Conservation (phyloP, 2,888 invertebrate species). For the Glyphotaelius pellucidus region DNA sequence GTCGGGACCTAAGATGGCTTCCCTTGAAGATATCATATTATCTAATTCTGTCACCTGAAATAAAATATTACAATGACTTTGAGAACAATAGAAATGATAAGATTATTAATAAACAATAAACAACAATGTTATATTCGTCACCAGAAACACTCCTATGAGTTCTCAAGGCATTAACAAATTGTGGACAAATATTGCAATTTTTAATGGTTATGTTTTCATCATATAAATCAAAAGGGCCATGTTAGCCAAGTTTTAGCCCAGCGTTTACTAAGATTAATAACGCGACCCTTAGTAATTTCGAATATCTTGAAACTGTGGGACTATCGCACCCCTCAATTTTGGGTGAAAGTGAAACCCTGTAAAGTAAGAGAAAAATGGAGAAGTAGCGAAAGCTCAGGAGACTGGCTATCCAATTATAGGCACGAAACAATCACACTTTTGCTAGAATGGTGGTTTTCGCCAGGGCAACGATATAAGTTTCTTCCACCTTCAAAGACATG, state of each 20-base stretch:
- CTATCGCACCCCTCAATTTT: not conserved
- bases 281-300: not conserved
- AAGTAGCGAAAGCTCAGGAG: not conserved
- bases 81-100: not conserved
- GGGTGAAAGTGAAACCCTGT: not conserved
- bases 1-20: constrained; percentile 81
- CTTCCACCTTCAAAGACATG: not conserved
- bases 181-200: too few relatives aligned
- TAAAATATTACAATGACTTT: not conserved
- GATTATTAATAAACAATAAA: not conserved
- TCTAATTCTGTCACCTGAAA: constrained; percentile 79
- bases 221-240: not conserved
- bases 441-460: not conserved
- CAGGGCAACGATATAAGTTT: not conserved
- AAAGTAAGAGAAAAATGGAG: not conserved
- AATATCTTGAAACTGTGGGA: not conserved
- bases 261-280: not conserved
- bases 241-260: not conserved
- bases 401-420: not conserved
- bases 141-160: too few relatives aligned
- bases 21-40: constrained; percentile 74
- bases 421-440: not conserved
- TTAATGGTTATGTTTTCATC: too few relatives aligned
- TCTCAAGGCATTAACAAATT: too few relatives aligned
- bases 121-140: not conserved